Evolutionary conservation across 2,888 invertebrate species (phyloP).

Genomic region (Orgyia antiqua): DNA sequence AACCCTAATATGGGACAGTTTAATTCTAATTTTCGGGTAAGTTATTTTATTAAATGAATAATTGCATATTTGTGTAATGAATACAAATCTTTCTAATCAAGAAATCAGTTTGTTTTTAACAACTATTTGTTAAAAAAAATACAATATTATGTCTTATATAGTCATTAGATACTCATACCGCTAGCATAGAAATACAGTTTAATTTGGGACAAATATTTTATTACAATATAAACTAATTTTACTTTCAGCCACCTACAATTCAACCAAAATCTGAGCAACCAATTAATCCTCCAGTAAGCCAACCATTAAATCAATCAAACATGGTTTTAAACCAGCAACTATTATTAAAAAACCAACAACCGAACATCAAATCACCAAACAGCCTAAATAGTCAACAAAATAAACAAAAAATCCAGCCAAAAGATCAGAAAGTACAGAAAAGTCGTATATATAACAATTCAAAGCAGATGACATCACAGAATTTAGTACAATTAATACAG

Average conservation of each 20-base stretch:
- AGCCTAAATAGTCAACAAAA: slow-evolving; percentile 16
- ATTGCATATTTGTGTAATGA: background rate
- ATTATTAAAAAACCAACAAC: slow-evolving; percentile 29
- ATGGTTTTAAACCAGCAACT: slow-evolving; percentile 41
- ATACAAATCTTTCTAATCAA: no score
- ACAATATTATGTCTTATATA: no score
- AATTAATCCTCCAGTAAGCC: slow-evolving; percentile 8
- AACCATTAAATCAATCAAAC: slow-evolving; percentile 24
- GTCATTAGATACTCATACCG: no score
- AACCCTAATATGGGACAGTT: slow-evolving; percentile 53
- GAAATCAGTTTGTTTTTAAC: no score
- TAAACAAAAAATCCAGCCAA: slow-evolving; percentile 14
- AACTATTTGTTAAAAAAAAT: no score
- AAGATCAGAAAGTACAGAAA: slow-evolving; percentile 44
- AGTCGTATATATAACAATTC: slow-evolving; percentile 54
- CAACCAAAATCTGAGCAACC: slow-evolving; percentile 32
- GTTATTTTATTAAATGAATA: slow-evolving; percentile 24
- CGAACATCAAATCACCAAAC: slow-evolving; percentile 24
- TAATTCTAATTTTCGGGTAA: slow-evolving; percentile 67
- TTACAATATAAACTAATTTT: background rate
- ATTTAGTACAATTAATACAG: slow-evolving; percentile 63
- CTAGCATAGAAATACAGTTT: no score
- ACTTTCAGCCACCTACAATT: slow-evolving; percentile 45
- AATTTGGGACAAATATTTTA: no score
- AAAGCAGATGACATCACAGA: slow-evolving; percentile 47